phyloP scores from a whole-genome alignment of 2,888 invertebrate genomes.

The Empis stercorea region DNA sequence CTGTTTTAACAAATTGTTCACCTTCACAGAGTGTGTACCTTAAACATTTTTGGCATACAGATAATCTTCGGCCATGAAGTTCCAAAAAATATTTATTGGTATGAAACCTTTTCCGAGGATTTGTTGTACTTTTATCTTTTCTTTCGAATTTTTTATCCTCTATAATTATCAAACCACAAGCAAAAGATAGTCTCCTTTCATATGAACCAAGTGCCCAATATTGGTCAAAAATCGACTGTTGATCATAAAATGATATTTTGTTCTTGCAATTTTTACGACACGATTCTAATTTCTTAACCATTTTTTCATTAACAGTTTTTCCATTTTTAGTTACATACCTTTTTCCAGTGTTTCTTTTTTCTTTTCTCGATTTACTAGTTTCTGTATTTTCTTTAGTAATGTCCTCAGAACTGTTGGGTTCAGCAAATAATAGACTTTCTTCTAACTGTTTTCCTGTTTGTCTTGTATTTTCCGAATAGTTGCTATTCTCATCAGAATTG shows the following conservation, averaged over 20 bases:
- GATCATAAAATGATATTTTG: not conserved
- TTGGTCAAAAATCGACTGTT: not conserved
- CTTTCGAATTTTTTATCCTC: conserved; percentile 8
- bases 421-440: no score
- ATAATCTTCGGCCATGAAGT: conserved; percentile 11
- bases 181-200: not conserved
- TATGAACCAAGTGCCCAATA: not conserved
- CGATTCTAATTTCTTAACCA: not conserved
- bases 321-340: not conserved
- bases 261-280: not conserved
- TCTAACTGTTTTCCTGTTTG: no score
- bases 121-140: conserved; percentile 4
- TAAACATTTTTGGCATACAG: conserved; percentile 15
- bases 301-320: not conserved
- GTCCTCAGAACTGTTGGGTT: no score
- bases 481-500: no score
- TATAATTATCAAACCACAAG: conserved; percentile 5
- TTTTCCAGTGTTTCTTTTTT: not conserved
- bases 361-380: not conserved
- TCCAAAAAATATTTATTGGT: conserved; percentile 11
- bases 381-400: not conserved
- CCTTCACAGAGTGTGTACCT: conserved; percentile 11
- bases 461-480: no score
- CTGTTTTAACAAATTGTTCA: conserved; percentile 13
- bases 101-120: conserved; percentile 8